phyloP scores from a whole-genome alignment of 1,140 invertebrate species.

The Calephelis nemesis region DNA sequence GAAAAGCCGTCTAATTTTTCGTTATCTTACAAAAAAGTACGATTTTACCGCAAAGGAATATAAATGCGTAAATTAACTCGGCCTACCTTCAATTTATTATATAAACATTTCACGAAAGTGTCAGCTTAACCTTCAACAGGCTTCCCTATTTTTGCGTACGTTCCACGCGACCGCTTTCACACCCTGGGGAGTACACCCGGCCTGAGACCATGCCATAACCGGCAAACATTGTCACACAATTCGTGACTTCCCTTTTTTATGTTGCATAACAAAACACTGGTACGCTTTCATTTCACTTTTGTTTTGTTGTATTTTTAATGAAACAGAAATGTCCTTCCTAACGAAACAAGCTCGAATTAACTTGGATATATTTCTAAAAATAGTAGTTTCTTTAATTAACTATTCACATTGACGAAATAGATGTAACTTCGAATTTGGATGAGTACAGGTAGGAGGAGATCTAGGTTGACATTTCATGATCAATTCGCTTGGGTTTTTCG shows the following conservation, averaged over 20 bases:
- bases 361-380: background rate
- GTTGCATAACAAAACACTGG: conserved; percentile 16
- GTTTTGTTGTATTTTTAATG: background rate
- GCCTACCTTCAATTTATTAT: background rate
- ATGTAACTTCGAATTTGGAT: no score
- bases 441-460: no score
- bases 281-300: conserved; percentile 7
- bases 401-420: no score
- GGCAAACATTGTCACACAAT: conserved; percentile 59
- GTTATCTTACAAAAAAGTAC: no score
- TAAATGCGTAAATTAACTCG: conserved; percentile 1
- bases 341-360: background rate
- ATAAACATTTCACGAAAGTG: conserved; percentile 6
- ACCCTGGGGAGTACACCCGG: conserved; percentile 54
- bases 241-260: conserved; percentile 50
- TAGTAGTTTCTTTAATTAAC: no score
- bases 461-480: no score
- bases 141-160: conserved; percentile 58
- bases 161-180: conserved; percentile 51
- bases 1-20: no score
- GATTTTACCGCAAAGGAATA: background rate
- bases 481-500: no score
- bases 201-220: conserved; percentile 46
- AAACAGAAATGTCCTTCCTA: background rate
- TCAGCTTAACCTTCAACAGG: conserved; percentile 16